A percentile compares a stretch with the other conserved stretches of the same genome.
Evolutionary conservation across 2,888 invertebrate species (phyloP).

Genomic region (Eustalomyia histrio): DNA sequence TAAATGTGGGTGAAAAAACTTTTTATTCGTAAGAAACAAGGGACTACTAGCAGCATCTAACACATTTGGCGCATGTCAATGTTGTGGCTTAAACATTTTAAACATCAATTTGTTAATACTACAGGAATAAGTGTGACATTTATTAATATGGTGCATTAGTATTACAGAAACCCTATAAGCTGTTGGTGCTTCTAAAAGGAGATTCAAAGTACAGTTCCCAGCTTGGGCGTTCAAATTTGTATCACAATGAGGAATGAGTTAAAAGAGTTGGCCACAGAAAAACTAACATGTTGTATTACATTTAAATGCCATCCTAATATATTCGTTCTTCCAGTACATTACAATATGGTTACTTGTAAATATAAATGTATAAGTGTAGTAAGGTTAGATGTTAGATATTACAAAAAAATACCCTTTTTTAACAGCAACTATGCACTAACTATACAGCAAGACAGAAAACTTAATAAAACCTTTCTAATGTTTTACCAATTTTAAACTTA

Average conservation of each 20-base stretch:
- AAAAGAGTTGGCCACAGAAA: too few species aligned
- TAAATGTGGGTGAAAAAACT: conserved; percentile 49
- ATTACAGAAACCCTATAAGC: too few species aligned
- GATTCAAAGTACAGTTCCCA: too few species aligned
- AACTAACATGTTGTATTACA: too few species aligned
- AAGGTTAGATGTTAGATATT: conserved; percentile 54
- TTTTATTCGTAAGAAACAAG: not conserved
- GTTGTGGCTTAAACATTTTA: conserved; percentile 16
- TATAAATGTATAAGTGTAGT: conserved; percentile 6
- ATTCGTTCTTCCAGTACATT: too few species aligned
- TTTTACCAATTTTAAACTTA: conserved; percentile 13
- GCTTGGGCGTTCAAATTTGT: too few species aligned
- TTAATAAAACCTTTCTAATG: conserved; percentile 34
- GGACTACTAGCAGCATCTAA: conserved; percentile 14
- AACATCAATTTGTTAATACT: not conserved
- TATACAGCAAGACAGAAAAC: not conserved
- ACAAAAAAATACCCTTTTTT: conserved; percentile 30
- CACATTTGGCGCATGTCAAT: conserved; percentile 57
- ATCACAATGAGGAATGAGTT: too few species aligned
- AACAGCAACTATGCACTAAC: not conserved
- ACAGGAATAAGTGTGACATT: not conserved
- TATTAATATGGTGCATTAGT: too few species aligned
- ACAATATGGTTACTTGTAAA: not conserved
- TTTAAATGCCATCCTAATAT: too few species aligned
- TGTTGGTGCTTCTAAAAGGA: too few species aligned